Percentiles rank a stretch among this genome's conserved stretches.
Conservation (phyloP, 2,797 vertebrate species). For the Chiroxiphia lanceolata region DNA sequence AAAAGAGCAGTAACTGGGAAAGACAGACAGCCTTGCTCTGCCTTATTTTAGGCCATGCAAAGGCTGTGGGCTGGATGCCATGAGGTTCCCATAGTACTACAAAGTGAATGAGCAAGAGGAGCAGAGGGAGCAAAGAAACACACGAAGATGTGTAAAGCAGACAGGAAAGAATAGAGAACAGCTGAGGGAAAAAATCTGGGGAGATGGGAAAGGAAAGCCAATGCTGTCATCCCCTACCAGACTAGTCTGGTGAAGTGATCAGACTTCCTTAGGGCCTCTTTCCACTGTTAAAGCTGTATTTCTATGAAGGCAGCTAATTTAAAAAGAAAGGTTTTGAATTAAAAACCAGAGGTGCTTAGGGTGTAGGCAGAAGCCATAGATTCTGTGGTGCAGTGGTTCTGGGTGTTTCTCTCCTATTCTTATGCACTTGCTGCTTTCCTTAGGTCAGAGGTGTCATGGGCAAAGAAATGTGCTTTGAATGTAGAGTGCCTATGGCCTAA, state of each 20-base stretch:
- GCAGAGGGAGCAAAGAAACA: background rate
- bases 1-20: background rate
- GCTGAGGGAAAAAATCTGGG: background rate
- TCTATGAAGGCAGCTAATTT: background rate
- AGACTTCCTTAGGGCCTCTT: background rate
- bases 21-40: background rate
- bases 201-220: background rate
- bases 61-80: background rate
- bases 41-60: background rate
- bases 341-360: background rate
- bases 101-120: background rate
- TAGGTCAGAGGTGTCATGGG: background rate
- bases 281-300: background rate
- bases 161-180: background rate
- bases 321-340: background rate
- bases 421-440: background rate
- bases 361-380: background rate
- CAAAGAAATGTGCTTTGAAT: background rate
- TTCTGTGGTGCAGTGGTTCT: background rate
- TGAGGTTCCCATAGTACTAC: background rate
- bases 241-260: background rate
- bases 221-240: background rate
- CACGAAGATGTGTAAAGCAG: background rate
- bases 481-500: background rate
- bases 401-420: background rate